A percentile compares a stretch with the other conserved stretches of the same genome.
phyloP scores from a whole-genome alignment of 2,113 vertebrate genomes.

The Cyphotilapia sp. region DNA sequence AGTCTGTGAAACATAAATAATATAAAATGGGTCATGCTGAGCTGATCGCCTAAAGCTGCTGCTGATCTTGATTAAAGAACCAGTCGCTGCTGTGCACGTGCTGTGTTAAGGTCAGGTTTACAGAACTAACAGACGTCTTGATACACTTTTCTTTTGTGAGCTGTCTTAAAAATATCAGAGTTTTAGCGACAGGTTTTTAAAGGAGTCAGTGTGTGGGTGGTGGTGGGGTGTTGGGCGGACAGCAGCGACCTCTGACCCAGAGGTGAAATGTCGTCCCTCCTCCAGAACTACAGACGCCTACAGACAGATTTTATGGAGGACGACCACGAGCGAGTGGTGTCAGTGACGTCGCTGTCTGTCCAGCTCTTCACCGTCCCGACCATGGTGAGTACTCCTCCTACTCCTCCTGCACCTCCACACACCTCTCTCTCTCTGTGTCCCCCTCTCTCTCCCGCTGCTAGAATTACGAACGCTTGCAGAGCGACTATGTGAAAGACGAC shows the following conservation, averaged over 20 bases:
- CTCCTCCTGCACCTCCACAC: slow-evolving; percentile 55
- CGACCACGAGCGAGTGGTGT: slow-evolving; percentile 96
- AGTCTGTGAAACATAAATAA: not conserved
- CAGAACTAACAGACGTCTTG: not conserved
- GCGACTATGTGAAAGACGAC: slow-evolving; percentile 95
- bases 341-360: slow-evolving; percentile 96
- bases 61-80: not conserved
- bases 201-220: not conserved
- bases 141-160: not conserved
- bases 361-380: slow-evolving; percentile 98
- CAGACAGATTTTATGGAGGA: slow-evolving; percentile 99
- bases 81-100: not conserved
- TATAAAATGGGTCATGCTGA: not conserved
- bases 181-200: not conserved
- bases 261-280: slow-evolving; percentile 80
- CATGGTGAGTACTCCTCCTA: slow-evolving; percentile 87
- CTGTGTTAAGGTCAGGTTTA: not conserved
- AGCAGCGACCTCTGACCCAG: slow-evolving; percentile 67
- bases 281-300: slow-evolving; percentile 97
- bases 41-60: not conserved
- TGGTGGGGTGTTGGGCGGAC: not conserved
- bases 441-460: slow-evolving; percentile 76
- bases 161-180: not conserved
- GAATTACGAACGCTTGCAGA: slow-evolving; percentile 96
- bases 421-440: slow-evolving; percentile 44